Evolutionary conservation across 2,797 vertebrate species (phyloP), one percentile per base, ranked within the genome.

Genomic region (Periparus ater): DNA sequence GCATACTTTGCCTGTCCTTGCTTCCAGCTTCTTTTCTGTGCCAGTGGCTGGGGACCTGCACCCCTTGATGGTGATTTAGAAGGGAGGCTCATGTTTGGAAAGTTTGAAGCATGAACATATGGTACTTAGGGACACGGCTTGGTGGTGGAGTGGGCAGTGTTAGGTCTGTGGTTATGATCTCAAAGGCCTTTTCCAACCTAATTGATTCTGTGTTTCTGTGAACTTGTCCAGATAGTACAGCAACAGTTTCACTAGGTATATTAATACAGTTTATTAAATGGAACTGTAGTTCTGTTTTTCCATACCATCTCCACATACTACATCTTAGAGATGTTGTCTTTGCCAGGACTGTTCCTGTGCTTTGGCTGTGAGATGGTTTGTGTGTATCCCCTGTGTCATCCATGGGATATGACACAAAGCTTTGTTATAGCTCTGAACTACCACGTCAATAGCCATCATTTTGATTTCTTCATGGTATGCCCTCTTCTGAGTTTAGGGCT

Each of bases 341-440:
- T 73, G 6, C 17, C 55, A 34, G 19, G 20, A 58, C 6, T 13
- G 14, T n/a, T 65, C 15, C 38, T 0, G 0, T 79, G 12, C 14
- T 55, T 73, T 76, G 16, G 4, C 23, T 42, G n/a, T 45, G n/a
- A 19, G 11, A 40, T 26, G 6, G 58, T 73, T 61, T 76, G 20
- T 7, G 11, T 70, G 19, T 30, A 26, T 45, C 6, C 2, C 11
- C 5, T 79, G 9, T 3, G 7, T 34, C 17, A 34, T 36, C 71
- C 57, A n/a, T 19, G 21, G 34, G 15, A 30, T 70, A 9, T 55
- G 30, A 36, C 40, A 47, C 10, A 66, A 20, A 60, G 8, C 15
- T 48, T 32, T 85, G 8, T 42, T 44, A 32, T 27, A 48, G 8
- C 38, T 65, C 67, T 68, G 42, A 75, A 45, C 16, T 65, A 7